Percentiles rank a stretch among this genome's conserved stretches.
Evolutionary conservation across 2,113 vertebrate genomes (phyloP).

Genomic region (Sporophila hypoxantha): DNA sequence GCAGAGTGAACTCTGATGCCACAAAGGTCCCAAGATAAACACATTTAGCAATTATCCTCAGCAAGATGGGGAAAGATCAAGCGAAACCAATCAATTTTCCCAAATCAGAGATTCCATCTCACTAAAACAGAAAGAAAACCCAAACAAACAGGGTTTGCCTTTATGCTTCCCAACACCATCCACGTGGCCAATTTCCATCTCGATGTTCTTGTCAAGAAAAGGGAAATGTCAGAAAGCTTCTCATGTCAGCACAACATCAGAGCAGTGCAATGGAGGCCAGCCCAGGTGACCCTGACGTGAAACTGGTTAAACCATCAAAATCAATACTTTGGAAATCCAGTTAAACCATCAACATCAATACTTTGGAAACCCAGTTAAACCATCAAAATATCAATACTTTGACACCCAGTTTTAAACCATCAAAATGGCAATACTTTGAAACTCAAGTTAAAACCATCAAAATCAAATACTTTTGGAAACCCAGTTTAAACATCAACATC

Average conservation of each 20-base stretch:
- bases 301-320: neutral
- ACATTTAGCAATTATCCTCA: neutral
- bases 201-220: neutral
- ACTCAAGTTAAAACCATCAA: too few relatives aligned
- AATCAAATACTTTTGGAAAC: too few relatives aligned
- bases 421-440: too few relatives aligned
- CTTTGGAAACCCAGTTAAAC: too few relatives aligned
- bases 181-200: neutral
- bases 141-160: neutral
- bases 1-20: neutral
- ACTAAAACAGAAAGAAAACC: neutral
- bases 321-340: neutral
- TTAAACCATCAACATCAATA: neutral
- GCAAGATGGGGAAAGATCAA: neutral
- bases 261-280: neutral
- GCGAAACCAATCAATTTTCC: neutral
- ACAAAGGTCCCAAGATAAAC: neutral
- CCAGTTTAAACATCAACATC: too few relatives aligned
- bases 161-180: neutral
- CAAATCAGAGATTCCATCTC: neutral
- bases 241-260: neutral
- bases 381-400: too few relatives aligned
- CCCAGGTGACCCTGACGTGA: neutral
- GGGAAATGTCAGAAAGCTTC: neutral
- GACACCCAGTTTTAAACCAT: too few relatives aligned